These are phyloP conservation scores for Tiliacea citrago DNA, from an alignment of 2,888 invertebrate species.

Conservation along the genomic window DNA sequence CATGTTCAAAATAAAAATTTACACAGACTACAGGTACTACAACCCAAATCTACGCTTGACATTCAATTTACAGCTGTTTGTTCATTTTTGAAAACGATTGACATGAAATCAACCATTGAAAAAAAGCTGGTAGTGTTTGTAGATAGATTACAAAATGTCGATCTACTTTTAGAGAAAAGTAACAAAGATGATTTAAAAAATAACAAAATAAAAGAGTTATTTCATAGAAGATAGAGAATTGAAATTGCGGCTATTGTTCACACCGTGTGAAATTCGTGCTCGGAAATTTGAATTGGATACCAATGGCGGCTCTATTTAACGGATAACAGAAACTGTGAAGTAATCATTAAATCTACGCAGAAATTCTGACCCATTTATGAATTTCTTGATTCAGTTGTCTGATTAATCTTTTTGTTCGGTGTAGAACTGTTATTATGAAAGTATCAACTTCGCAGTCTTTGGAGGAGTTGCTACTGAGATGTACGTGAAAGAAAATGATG, in stretches of 20 bases:
- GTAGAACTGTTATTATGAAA: conserved; percentile 16
- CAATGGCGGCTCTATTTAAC: conserved; percentile 66
- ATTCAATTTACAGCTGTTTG: background rate
- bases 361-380: conserved; percentile 40
- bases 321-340: conserved; percentile 67
- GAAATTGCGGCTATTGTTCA: conserved; percentile 76
- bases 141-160: conserved; percentile 43
- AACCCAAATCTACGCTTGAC: conserved; percentile 24
- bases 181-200: conserved; percentile 54
- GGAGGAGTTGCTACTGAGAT: background rate
- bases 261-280: conserved; percentile 76
- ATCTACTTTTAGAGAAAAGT: conserved; percentile 38
- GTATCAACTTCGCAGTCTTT: conserved; percentile 9
- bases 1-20: conserved; percentile 22
- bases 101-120: conserved; percentile 19
- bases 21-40: background rate
- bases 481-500: conserved; percentile 15
- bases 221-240: conserved; percentile 69
- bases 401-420: conserved; percentile 14
- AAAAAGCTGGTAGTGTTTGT: conserved; percentile 23
- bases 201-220: conserved; percentile 65
- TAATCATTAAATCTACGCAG: conserved; percentile 61
- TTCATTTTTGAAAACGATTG: conserved; percentile 46
- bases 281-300: conserved; percentile 69
- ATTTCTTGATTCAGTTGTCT: conserved; percentile 30